phyloP scores from a whole-genome alignment of 2,113 vertebrate species.

The Laticauda laticaudata region DNA sequence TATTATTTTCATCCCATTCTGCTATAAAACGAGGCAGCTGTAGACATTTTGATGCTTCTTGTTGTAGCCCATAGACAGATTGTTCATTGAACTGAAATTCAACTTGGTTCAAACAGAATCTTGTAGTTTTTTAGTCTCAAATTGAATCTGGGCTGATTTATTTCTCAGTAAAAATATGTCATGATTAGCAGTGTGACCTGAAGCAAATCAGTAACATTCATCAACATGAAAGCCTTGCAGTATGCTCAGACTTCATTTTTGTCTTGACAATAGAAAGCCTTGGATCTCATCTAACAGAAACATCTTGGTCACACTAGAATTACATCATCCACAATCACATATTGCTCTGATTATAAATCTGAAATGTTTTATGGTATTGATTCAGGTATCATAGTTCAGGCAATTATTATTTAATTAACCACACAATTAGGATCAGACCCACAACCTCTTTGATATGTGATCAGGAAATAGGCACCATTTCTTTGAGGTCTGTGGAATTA shows the following conservation, averaged over 20 bases:
- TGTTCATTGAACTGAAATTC: not conserved
- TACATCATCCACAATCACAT: not conserved
- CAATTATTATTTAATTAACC: not conserved
- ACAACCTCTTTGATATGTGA: not conserved
- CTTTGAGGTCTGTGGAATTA: not conserved
- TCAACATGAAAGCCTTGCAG: not conserved
- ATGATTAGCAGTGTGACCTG: not conserved
- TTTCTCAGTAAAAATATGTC: not conserved
- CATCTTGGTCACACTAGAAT: not conserved
- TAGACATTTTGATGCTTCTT: not conserved
- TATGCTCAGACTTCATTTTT: not conserved
- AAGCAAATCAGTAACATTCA: not conserved
- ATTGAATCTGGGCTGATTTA: not conserved
- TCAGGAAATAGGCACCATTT: not conserved
- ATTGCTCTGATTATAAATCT: not conserved
- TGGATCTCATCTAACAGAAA: not conserved
- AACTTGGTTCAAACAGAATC: not conserved
- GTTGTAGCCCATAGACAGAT: not conserved
- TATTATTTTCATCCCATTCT: not conserved
- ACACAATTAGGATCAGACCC: not conserved
- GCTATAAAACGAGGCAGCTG: not conserved
- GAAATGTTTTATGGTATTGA: not conserved
- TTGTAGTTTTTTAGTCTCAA: not conserved
- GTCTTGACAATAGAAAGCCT: not conserved
- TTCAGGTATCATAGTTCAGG: not conserved